Evolutionary conservation across 2,888 invertebrate genomes (phyloP).

Genomic region (Mythimna loreyi): DNA sequence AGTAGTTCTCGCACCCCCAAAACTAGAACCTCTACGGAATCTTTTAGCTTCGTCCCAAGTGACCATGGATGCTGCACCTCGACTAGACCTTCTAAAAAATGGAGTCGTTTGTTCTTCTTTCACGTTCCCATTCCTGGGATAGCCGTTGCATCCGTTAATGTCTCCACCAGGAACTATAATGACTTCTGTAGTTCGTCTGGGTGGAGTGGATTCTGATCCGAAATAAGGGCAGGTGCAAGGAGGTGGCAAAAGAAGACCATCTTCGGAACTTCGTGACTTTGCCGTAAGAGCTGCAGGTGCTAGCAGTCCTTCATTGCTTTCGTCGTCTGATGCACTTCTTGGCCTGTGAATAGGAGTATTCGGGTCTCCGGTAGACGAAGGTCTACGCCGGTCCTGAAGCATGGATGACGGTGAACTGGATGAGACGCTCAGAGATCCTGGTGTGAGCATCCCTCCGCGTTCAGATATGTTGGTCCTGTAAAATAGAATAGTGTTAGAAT

Average conservation of each 20-base stretch:
- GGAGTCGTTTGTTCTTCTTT: conserved; percentile 86
- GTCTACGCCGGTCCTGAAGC: conserved; percentile 83
- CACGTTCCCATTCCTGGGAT: conserved; percentile 78
- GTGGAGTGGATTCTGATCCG: conserved; percentile 92
- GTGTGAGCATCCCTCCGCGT: conserved; percentile 85
- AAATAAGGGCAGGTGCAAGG: conserved; percentile 96
- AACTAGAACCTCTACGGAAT: conserved; percentile 93
- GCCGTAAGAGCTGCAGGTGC: conserved; percentile 82
- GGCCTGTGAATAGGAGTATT: conserved; percentile 82
- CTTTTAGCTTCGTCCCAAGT: conserved; percentile 94
- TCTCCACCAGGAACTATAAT: conserved; percentile 91
- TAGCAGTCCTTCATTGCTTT: conserved; percentile 82
- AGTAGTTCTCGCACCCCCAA: conserved; percentile 92
- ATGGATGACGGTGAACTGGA: conserved; percentile 88
- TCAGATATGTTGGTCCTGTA: conserved; percentile 85
- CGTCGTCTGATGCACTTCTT: conserved; percentile 86
- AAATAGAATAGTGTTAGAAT: conserved; percentile 36
- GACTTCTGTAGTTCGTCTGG: conserved; percentile 86
- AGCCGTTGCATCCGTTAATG: conserved; percentile 85
- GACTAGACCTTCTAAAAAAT: conserved; percentile 88
- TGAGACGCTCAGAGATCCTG: conserved; percentile 86
- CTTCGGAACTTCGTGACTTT: conserved; percentile 87
- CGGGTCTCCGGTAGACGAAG: conserved; percentile 82
- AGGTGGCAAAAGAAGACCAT: conserved; percentile 92
- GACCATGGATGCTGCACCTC: conserved; percentile 94